These are phyloP conservation scores for Gibbula magus DNA, from an alignment of 2,888 invertebrate species.

Conservation along the genomic window DNA sequence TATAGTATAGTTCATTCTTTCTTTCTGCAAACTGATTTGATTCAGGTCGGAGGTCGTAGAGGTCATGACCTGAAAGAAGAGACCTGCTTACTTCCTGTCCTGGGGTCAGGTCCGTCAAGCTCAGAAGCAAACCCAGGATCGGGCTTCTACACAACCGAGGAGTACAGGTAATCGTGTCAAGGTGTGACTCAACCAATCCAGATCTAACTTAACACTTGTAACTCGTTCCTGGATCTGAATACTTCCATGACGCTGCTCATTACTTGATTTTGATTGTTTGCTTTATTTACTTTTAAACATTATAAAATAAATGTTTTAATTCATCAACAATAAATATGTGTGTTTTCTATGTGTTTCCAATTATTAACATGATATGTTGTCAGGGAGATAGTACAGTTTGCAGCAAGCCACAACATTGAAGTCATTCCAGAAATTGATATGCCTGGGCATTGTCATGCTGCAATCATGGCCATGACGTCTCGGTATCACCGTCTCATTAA, in stretches of 20 bases:
- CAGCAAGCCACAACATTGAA: slow-evolving; percentile 62
- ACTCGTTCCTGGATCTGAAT: no score
- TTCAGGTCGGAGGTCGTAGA: slow-evolving; percentile 62
- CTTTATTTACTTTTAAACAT: no score
- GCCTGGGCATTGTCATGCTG: slow-evolving; percentile 71
- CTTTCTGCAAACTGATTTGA: no score
- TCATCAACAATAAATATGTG: no score
- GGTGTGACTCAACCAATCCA: no score
- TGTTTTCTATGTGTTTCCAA: no score
- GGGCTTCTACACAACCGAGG: slow-evolving; percentile 58
- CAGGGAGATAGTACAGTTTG: slow-evolving; percentile 60
- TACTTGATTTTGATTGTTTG: no score
- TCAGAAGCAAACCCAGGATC: slow-evolving; percentile 48
- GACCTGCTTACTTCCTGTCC: slow-evolving; percentile 58
- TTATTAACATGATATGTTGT: background rate
- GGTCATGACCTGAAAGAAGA: slow-evolving; percentile 60
- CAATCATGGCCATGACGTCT: slow-evolving; percentile 65
- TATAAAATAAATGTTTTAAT: no score
- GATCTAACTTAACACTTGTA: no score
- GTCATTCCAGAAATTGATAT: slow-evolving; percentile 72
- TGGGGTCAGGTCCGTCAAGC: slow-evolving; percentile 63
- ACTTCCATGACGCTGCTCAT: no score
- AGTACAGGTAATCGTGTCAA: slow-evolving; percentile 42
- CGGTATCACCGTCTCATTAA: slow-evolving; percentile 47
- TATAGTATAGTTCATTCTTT: no score